Evolutionary conservation across 2,797 vertebrate species (phyloP).

Genomic region (Acanthiza pusilla): DNA sequence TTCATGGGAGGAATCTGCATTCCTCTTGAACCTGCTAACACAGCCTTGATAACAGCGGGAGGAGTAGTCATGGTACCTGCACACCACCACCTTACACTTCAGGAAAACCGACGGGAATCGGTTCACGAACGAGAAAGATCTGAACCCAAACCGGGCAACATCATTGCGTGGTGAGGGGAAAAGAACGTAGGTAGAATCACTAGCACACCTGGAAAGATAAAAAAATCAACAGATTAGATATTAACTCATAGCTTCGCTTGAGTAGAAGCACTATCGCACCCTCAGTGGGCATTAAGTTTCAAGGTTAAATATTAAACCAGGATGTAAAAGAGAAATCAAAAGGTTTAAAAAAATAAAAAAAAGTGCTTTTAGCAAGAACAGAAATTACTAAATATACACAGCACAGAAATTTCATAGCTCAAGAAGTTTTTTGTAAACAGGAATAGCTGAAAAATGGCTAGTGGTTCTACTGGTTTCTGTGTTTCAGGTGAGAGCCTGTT

Average conservation of each 20-base stretch:
- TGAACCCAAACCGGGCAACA: conserved; percentile 77
- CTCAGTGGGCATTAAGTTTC: background rate
- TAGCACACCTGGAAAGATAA: conserved; percentile 69
- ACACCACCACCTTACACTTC: conserved; percentile 83
- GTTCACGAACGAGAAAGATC: conserved; percentile 79
- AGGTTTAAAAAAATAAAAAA: too few relatives aligned
- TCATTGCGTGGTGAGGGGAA: background rate
- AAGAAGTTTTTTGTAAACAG: background rate
- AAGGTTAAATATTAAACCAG: background rate
- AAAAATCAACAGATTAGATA: background rate
- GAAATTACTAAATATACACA: background rate
- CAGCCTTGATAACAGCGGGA: conserved; percentile 85
- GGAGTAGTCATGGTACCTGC: conserved; percentile 64
- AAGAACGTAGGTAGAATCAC: conserved; percentile 71
- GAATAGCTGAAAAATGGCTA: background rate
- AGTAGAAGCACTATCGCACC: background rate
- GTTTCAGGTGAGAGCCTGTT: background rate
- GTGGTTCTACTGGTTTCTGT: background rate
- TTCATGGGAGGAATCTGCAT: conserved; percentile 58
- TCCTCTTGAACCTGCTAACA: conserved; percentile 67
- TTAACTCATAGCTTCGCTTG: background rate
- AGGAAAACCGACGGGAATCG: conserved; percentile 78
- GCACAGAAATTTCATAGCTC: background rate
- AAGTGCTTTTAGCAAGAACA: background rate
- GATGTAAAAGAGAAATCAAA: background rate